Conservation (phyloP, 1,140 invertebrate species). For the Zaprionus davidi region DNA sequence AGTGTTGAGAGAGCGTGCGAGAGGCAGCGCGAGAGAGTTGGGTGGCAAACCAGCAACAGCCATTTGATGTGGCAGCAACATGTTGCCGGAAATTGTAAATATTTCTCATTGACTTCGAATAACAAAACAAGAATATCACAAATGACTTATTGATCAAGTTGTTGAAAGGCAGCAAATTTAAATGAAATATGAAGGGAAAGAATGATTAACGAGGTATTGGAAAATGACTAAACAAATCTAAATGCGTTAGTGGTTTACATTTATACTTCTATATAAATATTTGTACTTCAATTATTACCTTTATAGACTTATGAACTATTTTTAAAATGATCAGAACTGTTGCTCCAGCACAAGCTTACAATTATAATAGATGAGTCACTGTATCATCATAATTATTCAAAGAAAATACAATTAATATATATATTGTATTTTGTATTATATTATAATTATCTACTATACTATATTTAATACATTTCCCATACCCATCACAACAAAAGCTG, state of each 20-base stretch:
- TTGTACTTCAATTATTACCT: not conserved
- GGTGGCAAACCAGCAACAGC: not conserved
- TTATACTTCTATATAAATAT: not conserved
- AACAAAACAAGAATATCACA: not conserved
- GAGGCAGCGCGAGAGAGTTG: not conserved
- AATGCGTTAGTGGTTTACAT: not conserved
- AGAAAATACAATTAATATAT: no score
- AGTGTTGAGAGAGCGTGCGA: constrained; percentile 10
- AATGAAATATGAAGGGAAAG: not conserved
- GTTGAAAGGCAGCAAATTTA: not conserved
- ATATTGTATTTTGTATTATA: no score
- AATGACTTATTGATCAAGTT: not conserved
- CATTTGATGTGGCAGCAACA: constrained; percentile 47
- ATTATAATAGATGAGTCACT: no score
- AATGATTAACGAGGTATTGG: not conserved
- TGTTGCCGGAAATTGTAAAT: constrained; percentile 22
- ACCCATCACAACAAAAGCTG: no score
- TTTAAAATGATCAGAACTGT: no score
- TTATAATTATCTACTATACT: no score
- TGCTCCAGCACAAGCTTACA: no score
- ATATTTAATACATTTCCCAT: no score
- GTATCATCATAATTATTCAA: no score
- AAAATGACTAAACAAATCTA: not conserved
- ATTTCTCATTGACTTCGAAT: not conserved
- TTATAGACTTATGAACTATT: no score